These are phyloP conservation scores for Mirounga angustirostris DNA, from an alignment of 2,113 vertebrate species.

Conservation along the genomic window DNA sequence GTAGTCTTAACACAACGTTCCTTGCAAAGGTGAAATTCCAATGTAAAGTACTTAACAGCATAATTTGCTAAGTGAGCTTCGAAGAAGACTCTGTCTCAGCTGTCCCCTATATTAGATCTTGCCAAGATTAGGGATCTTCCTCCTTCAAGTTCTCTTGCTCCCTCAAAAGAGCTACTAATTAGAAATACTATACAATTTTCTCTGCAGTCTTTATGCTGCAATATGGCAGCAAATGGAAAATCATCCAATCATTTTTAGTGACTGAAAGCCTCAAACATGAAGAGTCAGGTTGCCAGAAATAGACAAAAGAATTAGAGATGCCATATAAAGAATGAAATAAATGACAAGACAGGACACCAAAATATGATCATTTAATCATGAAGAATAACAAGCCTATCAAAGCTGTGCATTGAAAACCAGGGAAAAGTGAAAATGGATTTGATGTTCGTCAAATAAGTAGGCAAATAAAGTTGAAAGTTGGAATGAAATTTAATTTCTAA, in stretches of 20 bases:
- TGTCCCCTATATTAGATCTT: not conserved
- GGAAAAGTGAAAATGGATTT: not conserved
- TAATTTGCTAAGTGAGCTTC: not conserved
- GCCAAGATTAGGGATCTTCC: not conserved
- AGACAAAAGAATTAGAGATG: not conserved
- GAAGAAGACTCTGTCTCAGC: not conserved
- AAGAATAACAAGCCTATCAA: not conserved
- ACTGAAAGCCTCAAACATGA: not conserved
- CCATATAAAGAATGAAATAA: not conserved
- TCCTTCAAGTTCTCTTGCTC: not conserved
- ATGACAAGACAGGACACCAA: not conserved
- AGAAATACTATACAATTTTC: not conserved
- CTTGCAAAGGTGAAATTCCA: not conserved
- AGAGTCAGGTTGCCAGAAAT: not conserved
- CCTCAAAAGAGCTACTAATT: not conserved
- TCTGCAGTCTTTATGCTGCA: not conserved
- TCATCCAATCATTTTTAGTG: not conserved
- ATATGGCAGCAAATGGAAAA: not conserved
- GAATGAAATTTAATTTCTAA: constrained; percentile 15
- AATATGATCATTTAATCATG: not conserved
- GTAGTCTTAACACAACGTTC: not conserved
- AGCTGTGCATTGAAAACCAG: not conserved
- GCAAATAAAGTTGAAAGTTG: not conserved
- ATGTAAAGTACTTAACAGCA: no score
- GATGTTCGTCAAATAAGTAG: not conserved